Evolutionary conservation across 2,888 invertebrate genomes (phyloP).

Genomic region (Atrina japonica): DNA sequence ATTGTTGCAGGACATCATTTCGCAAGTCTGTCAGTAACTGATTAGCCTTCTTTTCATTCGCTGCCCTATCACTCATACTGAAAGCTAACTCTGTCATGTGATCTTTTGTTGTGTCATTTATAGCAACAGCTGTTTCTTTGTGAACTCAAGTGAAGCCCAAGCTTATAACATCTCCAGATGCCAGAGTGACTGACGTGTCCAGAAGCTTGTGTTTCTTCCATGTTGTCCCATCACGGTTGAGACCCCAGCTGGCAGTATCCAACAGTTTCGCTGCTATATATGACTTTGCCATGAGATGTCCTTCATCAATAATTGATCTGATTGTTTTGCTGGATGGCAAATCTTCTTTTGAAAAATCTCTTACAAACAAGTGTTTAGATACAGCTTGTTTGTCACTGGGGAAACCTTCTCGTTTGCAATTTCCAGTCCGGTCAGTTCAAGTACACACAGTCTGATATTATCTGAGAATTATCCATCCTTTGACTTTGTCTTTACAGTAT

Average conservation of each 20-base stretch:
- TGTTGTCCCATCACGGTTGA: slow-evolving; percentile 12
- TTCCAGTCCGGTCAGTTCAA: slow-evolving; percentile 34
- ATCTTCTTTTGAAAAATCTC: slow-evolving; percentile 12
- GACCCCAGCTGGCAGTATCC: neutral
- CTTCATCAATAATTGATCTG: slow-evolving; percentile 35
- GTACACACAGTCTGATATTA: slow-evolving; percentile 34
- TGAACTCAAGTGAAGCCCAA: neutral
- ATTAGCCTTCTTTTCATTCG: too few relatives aligned
- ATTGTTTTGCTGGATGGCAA: slow-evolving; percentile 16
- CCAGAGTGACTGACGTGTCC: slow-evolving; percentile 1
- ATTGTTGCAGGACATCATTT: too few relatives aligned
- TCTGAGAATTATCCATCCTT: slow-evolving; percentile 20
- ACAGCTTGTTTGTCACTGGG: slow-evolving; percentile 16
- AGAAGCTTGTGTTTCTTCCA: neutral
- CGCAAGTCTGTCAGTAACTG: too few relatives aligned
- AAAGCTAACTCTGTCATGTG: neutral
- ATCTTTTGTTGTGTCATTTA: neutral
- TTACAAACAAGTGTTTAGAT: slow-evolving; percentile 21
- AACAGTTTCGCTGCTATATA: neutral
- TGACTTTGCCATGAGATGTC: slow-evolving; percentile 10
- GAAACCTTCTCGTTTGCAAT: slow-evolving; percentile 30
- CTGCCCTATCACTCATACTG: too few relatives aligned
- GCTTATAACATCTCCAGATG: slow-evolving; percentile 16
- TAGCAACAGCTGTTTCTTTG: neutral
- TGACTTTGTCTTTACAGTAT: slow-evolving; percentile 7